These are phyloP conservation scores for Gopherus evgoodei DNA, from an alignment of 2,113 vertebrate species.

Conservation along the genomic window DNA sequence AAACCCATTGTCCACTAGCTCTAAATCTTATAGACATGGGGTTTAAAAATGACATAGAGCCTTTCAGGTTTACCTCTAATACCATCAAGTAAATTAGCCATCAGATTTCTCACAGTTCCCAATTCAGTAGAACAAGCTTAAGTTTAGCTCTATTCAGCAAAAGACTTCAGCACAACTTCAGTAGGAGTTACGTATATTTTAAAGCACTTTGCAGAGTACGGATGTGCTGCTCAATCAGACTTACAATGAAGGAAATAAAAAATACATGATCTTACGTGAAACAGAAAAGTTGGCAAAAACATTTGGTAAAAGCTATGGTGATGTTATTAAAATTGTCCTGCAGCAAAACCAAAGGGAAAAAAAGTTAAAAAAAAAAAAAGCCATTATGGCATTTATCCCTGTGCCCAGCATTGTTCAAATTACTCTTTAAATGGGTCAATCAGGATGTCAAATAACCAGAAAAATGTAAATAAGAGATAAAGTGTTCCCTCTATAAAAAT, in stretches of 20 bases:
- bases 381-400: not conserved
- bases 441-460: not conserved
- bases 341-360: not conserved
- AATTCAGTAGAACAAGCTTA: not conserved
- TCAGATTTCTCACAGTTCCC: not conserved
- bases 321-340: not conserved
- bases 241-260: not conserved
- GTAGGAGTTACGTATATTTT: not conserved
- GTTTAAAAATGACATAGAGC: not conserved
- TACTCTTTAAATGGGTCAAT: not conserved
- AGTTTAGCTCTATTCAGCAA: not conserved
- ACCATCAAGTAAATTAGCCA: not conserved
- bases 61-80: not conserved
- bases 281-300: not conserved
- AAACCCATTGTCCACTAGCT: not conserved
- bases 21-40: not conserved
- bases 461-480: not conserved
- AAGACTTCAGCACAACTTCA: not conserved
- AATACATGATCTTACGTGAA: not conserved
- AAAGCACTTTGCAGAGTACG: not conserved
- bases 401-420: not conserved
- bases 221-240: not conserved
- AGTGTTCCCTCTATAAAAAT: rapidly evolving
- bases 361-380: not conserved
- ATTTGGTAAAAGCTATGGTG: not conserved